Conservation (phyloP, 2,888 invertebrate species). For the Morpho helenor region DNA sequence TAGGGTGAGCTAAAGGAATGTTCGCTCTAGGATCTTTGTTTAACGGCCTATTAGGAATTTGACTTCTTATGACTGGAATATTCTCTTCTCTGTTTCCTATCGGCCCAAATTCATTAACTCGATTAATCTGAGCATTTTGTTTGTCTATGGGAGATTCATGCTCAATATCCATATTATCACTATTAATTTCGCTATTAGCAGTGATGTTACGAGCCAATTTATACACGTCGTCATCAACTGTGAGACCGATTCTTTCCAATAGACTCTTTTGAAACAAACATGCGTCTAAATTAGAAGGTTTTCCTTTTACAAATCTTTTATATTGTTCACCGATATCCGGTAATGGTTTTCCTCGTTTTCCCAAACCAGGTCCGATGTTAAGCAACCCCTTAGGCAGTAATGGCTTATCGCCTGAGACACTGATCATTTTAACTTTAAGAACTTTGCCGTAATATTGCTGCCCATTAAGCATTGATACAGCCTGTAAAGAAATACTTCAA, state of each 20-base stretch:
- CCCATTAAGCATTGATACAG: conserved; percentile 58
- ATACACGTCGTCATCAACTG: conserved; percentile 9
- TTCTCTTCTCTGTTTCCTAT: conserved; percentile 10
- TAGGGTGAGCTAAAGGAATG: too few relatives aligned
- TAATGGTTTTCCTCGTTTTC: conserved; percentile 45
- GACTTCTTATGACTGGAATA: neutral
- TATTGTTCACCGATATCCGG: conserved; percentile 48
- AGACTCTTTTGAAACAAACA: conserved; percentile 23
- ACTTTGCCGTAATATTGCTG: conserved; percentile 45
- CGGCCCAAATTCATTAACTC: conserved; percentile 9
- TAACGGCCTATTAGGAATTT: conserved; percentile 4
- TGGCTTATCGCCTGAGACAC: conserved; percentile 27
- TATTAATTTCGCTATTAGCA: conserved; percentile 7
- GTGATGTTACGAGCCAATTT: conserved; percentile 10
- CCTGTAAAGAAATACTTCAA: conserved; percentile 42
- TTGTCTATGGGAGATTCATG: conserved; percentile 1
- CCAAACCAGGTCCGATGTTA: conserved; percentile 50
- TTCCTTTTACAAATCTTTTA: conserved; percentile 39
- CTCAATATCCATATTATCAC: conserved; percentile 2
- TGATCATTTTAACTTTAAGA: conserved; percentile 45
- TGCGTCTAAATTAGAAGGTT: conserved; percentile 22
- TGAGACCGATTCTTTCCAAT: conserved; percentile 12
- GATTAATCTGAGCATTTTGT: neutral
- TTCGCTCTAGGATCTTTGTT: neutral
- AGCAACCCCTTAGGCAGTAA: conserved; percentile 53